Percentiles rank a stretch among this genome's conserved stretches.
phyloP scores from a whole-genome alignment of 2,888 invertebrate species.

The Xylota sylvarum region DNA sequence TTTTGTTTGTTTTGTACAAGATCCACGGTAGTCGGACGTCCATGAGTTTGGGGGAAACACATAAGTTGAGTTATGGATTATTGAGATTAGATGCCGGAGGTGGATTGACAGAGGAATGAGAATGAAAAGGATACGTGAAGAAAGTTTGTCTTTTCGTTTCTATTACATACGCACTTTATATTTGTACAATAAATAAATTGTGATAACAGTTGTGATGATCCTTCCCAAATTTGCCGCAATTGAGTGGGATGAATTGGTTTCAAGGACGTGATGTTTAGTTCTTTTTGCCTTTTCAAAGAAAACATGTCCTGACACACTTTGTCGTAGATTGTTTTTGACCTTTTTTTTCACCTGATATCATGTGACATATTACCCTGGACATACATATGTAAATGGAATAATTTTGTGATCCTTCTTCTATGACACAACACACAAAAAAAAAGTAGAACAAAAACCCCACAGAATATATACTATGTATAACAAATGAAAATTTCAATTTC shows the following conservation, averaged over 20 bases:
- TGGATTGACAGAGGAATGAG: background rate
- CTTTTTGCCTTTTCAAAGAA: background rate
- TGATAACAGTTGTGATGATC: background rate
- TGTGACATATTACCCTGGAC: background rate
- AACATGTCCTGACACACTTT: background rate
- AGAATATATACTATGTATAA: too few species aligned
- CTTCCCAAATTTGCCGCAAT: background rate
- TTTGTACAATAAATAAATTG: conserved; percentile 4
- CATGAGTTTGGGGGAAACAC: background rate
- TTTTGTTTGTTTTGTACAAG: conserved; percentile 2
- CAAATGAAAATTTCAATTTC: conserved; percentile 36
- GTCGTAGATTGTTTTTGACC: too few species aligned
- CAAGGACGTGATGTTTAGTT: too few species aligned
- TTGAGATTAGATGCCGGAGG: conserved; percentile 46
- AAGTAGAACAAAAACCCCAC: too few species aligned
- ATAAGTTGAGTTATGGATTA: conserved; percentile 47
- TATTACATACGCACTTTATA: background rate
- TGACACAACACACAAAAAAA: too few species aligned
- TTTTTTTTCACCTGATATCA: too few species aligned
- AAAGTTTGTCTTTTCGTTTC: background rate
- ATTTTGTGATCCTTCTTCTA: too few species aligned
- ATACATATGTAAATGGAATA: background rate
- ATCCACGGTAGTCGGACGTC: background rate
- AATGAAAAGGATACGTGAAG: background rate
- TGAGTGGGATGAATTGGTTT: too few species aligned